Base-by-base conservation (phyloP, 1,140 invertebrate species). In the Zaprionus nigranus region DNA sequence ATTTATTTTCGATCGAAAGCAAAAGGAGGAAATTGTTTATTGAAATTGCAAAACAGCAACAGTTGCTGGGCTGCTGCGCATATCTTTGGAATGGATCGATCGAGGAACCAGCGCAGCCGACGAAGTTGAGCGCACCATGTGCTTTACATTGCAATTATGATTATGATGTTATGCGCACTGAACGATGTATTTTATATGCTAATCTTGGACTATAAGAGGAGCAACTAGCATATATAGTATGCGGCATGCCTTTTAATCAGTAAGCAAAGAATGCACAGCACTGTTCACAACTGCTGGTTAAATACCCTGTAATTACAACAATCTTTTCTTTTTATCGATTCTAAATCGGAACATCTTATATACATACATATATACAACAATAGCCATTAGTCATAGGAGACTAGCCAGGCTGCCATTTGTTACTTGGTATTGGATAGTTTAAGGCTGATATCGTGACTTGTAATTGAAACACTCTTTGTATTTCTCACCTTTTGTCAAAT, bases 11-110 rank as follows among this genome's bases (percentile, higher is more conserved):
- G 59, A 60, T 60, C 40, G 64, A 30, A 17, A 38, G 54, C 59
- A 40, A 46, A 34, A 70, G 53, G 43, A 69, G 61, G 68, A 73
- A 61, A 78, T 82, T 74, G 76, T 63, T 82, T 78, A 78, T 78
- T 74, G 71, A 65, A 72, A 72, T 72, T 72, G 62, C 69, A 53
- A 56, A 70, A 70, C n/a, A 24, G 13, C 34, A 17, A 7, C 40
- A 3, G n/a, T 6, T 9, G 40, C 40, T 17, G 40, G 38, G 15
- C 40, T 46, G 40, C 20, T 22, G 46, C 17, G 17, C 20, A 46
- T 46, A 46, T 46, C 40, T 51, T 5, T 12, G 46, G 20, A 51
- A 24, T 51, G 20, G 6, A 51, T 51, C 20, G 20, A 13, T 5
- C 20, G 20, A 51, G 20, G 20, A 13, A 24, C 12, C 46, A 49